phyloP scores from a whole-genome alignment of 2,888 invertebrate genomes.

The Lagria hirta region DNA sequence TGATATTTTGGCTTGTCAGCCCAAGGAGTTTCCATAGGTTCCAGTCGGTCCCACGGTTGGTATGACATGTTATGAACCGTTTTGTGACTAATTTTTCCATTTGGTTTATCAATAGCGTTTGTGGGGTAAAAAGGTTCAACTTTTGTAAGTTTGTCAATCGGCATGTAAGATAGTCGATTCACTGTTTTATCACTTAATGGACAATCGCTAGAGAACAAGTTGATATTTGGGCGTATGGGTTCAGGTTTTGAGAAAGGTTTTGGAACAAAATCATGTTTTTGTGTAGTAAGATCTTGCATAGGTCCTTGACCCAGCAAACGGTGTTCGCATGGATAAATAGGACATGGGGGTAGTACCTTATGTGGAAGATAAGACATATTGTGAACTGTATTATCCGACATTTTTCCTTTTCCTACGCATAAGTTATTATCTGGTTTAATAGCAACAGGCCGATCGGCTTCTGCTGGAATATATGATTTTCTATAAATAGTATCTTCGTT shows the following conservation, averaged over 20 bases:
- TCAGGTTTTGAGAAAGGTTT: constrained; percentile 60
- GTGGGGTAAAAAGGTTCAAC: constrained; percentile 42
- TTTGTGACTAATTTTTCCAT: constrained; percentile 47
- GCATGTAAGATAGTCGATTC: constrained; percentile 60
- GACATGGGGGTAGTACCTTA: constrained; percentile 57
- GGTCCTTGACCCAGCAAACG: constrained; percentile 65
- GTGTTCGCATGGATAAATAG: constrained; percentile 64
- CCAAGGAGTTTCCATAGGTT: constrained; percentile 54
- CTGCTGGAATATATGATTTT: constrained; percentile 63
- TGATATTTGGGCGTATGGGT: constrained; percentile 48
- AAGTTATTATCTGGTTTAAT: constrained; percentile 51
- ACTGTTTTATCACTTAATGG: constrained; percentile 58
- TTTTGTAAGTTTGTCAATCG: constrained; percentile 50
- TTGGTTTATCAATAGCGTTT: constrained; percentile 41
- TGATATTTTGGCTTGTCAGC: constrained; percentile 50
- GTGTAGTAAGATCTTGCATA: constrained; percentile 73
- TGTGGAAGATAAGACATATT: constrained; percentile 61
- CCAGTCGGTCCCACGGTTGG: constrained; percentile 52
- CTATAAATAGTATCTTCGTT: constrained; percentile 67
- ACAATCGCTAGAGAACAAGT: constrained; percentile 49
- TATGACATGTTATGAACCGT: constrained; percentile 55
- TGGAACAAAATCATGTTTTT: constrained; percentile 71
- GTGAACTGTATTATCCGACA: constrained; percentile 59
- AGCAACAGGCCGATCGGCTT: constrained; percentile 42
- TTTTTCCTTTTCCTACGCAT: constrained; percentile 53